Base-by-base conservation (phyloP, 1,140 invertebrate species). In the Saccostrea glomerata region DNA sequence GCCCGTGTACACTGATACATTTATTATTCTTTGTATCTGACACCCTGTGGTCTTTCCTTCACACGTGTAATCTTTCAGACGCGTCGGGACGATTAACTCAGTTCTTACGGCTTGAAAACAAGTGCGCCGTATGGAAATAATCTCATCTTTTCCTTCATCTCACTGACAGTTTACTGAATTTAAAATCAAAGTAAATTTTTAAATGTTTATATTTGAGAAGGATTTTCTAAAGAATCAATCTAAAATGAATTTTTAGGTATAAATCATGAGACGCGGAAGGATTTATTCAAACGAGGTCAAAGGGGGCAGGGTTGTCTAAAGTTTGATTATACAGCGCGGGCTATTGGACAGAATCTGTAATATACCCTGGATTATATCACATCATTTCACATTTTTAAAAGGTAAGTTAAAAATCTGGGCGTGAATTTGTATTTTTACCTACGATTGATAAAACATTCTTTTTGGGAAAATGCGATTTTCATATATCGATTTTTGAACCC, bases 231-330 rank as follows among this genome's bases (percentile, higher is more conserved):
- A 20, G 15, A 63, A 20, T 63, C 17, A 20, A 20, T 6, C 13
- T 9, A 60, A 15, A 63, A 17, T 20, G n/a, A 2, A 63, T 63
- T 17, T 63, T 17, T 6, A 63, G 17, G 12, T 63, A 63, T 6
- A 6, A 63, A 20, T 6, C 13, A 77, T 4, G 25, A 77, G 11
- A 77, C 23, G 70, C 70, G 70, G 70, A 77, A 36, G 70, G 70
- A 77, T 77, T 77, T 77, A 77, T 77, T 77, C 25, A 77, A 77
- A 77, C 70, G 70, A 77, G 70, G 70, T 77, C 70, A 77, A 25
- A n/a, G 70, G 25, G 70, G 70, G 70, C 70, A 77, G 30, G 70
- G 30, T 47, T 30, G 30, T 77, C 25, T 77, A 77, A 77, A 73
- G 25, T 25, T 77, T 77, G 23, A 36, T 77, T 30, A 36, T 36